Evolutionary conservation across 2,888 invertebrate genomes (phyloP).

Genomic region (Salpingus planirostris): DNA sequence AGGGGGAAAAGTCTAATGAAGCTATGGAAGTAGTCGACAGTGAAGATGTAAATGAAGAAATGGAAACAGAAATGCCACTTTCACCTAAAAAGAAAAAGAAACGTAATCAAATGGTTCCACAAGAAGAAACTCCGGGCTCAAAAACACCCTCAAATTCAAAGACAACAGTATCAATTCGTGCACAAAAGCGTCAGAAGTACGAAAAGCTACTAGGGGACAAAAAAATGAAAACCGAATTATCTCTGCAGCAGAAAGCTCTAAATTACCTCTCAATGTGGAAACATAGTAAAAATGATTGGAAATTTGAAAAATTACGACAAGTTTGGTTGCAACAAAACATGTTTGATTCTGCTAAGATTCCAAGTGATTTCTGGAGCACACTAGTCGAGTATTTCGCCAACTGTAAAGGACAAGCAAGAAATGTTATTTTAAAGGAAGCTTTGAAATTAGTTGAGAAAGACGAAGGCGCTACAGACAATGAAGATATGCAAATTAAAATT

Average conservation of each 20-base stretch:
- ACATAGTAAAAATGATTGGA: constrained; percentile 60
- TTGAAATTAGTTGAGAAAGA: constrained; percentile 49
- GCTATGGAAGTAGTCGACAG: not conserved
- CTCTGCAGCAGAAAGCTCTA: constrained; percentile 52
- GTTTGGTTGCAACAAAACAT: constrained; percentile 66
- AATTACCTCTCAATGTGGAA: constrained; percentile 69
- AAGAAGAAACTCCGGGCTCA: too few species aligned
- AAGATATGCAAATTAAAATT: constrained; percentile 37
- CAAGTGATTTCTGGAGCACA: constrained; percentile 54
- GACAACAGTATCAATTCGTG: constrained; percentile 49
- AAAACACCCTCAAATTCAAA: too few species aligned
- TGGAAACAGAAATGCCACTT: constrained; percentile 1
- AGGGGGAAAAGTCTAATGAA: too few species aligned
- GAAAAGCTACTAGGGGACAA: constrained; percentile 48
- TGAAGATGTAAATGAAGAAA: constrained; percentile 1
- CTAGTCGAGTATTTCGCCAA: constrained; percentile 64
- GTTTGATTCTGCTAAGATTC: constrained; percentile 51
- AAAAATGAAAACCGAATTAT: constrained; percentile 46
- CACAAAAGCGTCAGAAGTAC: constrained; percentile 56
- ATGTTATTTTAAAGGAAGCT: constrained; percentile 53
- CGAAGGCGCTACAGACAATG: not conserved
- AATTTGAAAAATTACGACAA: constrained; percentile 70
- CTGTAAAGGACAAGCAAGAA: constrained; percentile 57
- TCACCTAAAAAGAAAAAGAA: constrained; percentile 5
- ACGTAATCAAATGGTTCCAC: too few species aligned